Conservation (phyloP, 2,888 invertebrate genomes). For the Pocota personata region DNA sequence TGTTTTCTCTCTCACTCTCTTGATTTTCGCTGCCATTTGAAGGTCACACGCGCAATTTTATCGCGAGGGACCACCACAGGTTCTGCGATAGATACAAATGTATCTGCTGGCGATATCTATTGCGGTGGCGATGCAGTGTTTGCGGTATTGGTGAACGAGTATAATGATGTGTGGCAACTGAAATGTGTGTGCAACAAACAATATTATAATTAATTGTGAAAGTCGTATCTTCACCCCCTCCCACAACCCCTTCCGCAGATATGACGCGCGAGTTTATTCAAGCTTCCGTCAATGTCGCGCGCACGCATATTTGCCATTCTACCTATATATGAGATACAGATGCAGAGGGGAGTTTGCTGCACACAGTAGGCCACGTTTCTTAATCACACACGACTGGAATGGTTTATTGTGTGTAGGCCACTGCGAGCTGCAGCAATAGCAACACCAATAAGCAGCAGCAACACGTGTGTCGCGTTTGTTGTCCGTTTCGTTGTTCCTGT, state of each 20-base stretch:
- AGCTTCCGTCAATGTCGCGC: conserved; percentile 73
- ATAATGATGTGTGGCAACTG: not conserved
- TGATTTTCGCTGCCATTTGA: conserved; percentile 62
- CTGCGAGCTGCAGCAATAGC: not conserved
- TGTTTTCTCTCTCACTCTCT: conserved; percentile 40
- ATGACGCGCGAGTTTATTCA: conserved; percentile 38
- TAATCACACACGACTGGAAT: conserved; percentile 31
- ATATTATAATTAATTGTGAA: conserved; percentile 72
- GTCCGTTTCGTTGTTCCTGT: conserved; percentile 59
- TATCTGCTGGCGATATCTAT: conserved; percentile 27
- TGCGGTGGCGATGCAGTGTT: conserved; percentile 2
- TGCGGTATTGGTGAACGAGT: not conserved
- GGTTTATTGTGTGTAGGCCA: conserved; percentile 66
- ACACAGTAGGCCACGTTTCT: conserved; percentile 52
- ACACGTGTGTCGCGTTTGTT: conserved; percentile 71
- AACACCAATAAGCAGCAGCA: conserved; percentile 26
- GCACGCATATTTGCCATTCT: conserved; percentile 59
- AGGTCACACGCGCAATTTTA: conserved; percentile 72
- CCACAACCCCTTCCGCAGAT: not conserved
- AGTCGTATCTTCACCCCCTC: conserved; percentile 24
- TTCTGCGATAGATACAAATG: conserved; percentile 50
- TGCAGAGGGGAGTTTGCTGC: conserved; percentile 16
- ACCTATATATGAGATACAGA: not conserved
- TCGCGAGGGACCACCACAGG: conserved; percentile 57
- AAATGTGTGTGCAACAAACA: conserved; percentile 56